These are phyloP conservation scores for Sphaerophoria taeniata DNA, from an alignment of 2,888 invertebrate genomes.

Conservation along the genomic window DNA sequence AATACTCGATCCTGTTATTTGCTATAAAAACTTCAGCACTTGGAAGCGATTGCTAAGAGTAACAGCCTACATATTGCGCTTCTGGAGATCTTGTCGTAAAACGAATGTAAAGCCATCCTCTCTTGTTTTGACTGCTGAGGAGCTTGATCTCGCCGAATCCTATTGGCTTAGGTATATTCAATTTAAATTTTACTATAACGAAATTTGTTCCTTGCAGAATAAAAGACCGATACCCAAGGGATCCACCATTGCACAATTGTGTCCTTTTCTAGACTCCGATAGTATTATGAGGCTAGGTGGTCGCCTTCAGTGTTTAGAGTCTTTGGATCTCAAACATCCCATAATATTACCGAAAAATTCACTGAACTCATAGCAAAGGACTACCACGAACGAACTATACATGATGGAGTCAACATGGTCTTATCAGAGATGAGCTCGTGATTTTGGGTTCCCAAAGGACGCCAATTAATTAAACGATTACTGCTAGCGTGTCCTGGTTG, in stretches of 20 bases:
- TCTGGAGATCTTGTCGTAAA: neutral
- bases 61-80: conserved; percentile 32
- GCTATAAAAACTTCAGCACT: conserved; percentile 1
- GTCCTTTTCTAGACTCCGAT: conserved; percentile 19
- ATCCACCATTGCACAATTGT: conserved; percentile 21
- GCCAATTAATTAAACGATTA: conserved; percentile 12
- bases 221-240: neutral
- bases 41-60: conserved; percentile 30
- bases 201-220: conserved; percentile 40
- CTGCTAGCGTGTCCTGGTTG: neutral
- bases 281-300: conserved; percentile 22
- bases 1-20: no score
- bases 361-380: conserved; percentile 12
- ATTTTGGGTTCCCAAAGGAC: conserved; percentile 45
- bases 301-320: conserved; percentile 29
- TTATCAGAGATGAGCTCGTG: conserved; percentile 12
- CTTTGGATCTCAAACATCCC: conserved; percentile 15
- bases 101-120: neutral
- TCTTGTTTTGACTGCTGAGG: neutral
- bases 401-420: conserved; percentile 30
- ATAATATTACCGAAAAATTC: conserved; percentile 19
- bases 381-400: neutral
- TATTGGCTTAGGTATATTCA: conserved; percentile 48
- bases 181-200: conserved; percentile 27
- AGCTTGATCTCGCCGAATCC: conserved; percentile 19